Evolutionary conservation across 2,888 invertebrate genomes (phyloP), one percentile per base, ranked within the genome.

Genomic region (Julus scandinavius): DNA sequence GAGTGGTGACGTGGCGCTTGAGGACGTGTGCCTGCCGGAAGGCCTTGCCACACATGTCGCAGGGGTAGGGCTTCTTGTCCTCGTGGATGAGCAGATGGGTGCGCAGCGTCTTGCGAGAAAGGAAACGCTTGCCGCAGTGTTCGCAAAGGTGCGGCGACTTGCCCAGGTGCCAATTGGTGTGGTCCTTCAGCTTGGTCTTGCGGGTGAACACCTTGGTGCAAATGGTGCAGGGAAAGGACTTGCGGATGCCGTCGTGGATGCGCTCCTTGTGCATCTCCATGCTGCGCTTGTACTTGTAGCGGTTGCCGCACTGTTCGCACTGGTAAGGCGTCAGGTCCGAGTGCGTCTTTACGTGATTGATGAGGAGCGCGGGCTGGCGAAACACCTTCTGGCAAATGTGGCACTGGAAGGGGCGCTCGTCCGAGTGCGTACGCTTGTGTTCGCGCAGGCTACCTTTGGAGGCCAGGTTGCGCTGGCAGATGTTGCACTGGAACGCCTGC

Each of bases 1-100:
- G 88, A 45, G 83, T 80, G n/a, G 50, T 90, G 29, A 91, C 90
- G 90, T 92, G 92, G 41, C 92, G 90, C 86, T 91, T 90, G 41
- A 92, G 91, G 89, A 92, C 92, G 90, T 91, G 92, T 9, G 92
- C 92, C 90, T 92, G 92, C 90, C 91, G 91, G 89, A 92, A 92
- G 6, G 90, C 90, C 89, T 92, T 92, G 20, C 89, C 90, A 89
- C 92, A 92, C 87, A 91, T 90, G 58, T 90, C 89, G 90, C 92
- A 92, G 88, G 15, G 80, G 50, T 87, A 87, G 1, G 88, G 88
- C 49, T 87, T 88, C 20, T 87, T 86, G 38, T 88, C 83, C 49
- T 86, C 86, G 80, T 88, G 88, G 41, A 87, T 88, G 15, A 88
- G 29, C 20, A 87, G 17, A 45, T 88, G 88, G 38, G 83, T 80